Conservation (phyloP, 2,113 vertebrate genomes). For the Meriones unguiculatus region DNA sequence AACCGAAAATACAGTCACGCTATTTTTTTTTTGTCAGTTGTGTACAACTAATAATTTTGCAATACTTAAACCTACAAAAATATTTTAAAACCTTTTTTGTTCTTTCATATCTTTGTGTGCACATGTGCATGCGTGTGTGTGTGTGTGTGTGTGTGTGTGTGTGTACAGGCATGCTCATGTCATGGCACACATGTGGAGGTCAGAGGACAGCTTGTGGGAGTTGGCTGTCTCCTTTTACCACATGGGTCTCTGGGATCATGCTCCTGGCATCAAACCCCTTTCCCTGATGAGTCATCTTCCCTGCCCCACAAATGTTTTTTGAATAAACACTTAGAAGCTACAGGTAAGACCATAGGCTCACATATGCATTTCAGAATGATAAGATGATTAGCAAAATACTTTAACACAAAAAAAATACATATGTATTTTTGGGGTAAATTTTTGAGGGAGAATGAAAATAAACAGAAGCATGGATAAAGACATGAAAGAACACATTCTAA, state of each 20-base stretch:
- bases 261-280: not conserved
- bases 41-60: not conserved
- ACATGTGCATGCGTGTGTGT: not conserved
- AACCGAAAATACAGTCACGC: not conserved
- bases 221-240: not conserved
- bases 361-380: not conserved
- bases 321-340: not conserved
- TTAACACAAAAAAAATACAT: not conserved
- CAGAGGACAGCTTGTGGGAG: not conserved
- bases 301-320: not conserved
- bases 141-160: not conserved
- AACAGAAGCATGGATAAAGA: not conserved
- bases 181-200: too few relatives aligned
- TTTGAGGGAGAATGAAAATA: not conserved
- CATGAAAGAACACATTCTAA: not conserved
- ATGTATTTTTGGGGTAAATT: not conserved
- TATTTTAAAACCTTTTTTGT: not conserved
- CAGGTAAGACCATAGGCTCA: not conserved
- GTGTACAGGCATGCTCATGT: not conserved
- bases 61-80: not conserved
- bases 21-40: not conserved
- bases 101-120: not conserved
- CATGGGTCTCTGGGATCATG: not conserved
- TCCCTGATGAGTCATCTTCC: not conserved
- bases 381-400: not conserved